Base-by-base conservation (phyloP, 2,888 invertebrate species). In the Junonia oenone region DNA sequence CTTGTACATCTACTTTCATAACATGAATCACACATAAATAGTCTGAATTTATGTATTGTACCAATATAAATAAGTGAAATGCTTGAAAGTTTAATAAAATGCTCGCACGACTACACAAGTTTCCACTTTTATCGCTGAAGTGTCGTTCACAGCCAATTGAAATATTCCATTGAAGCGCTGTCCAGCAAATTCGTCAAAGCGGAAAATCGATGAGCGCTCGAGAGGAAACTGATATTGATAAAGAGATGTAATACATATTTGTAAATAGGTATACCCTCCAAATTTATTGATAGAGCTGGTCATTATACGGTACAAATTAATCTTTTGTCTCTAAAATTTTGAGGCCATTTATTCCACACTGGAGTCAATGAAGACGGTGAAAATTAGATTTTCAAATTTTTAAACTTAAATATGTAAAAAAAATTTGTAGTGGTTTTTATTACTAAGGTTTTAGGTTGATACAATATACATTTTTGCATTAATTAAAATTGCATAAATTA, bases 31-130 rank as follows among this genome's bases (percentile, higher is more conserved):
- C 0, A 33, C 31, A 4, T 33, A n/a, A n/a, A 33, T 19, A 40
- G 19, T 11, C 17, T 45, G 46, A 53, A 56, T 45, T 51, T 54
- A 49, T 51, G 45, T 35, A 22, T 37, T 49, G 17, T 46, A 49
- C 15, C 33, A 37, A 47, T 49, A 62, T 59, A 65, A 67, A 67
- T 61, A 60, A 62, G 61, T 59, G 52, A 65, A 64, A 62, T 59
- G 58, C 62, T 65, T 62, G 67, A 70, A 75, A 73, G 66, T 78
- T 80, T 78, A 78, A 78, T 81, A 77, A 80, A 80, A 79, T 69
- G 68, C 66, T 65, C 62, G 65, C 61, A 66, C 67, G 68, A 67
- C 68, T 68, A 69, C 69, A 68, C 66, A 67, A 68, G 69, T 73
- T 71, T 70, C 67, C 71, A 72, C 75, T 73, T 66, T 72, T 68